These are phyloP conservation scores for Choristoneura rosaceana DNA, from an alignment of 2,888 invertebrate species.

Conservation along the genomic window DNA sequence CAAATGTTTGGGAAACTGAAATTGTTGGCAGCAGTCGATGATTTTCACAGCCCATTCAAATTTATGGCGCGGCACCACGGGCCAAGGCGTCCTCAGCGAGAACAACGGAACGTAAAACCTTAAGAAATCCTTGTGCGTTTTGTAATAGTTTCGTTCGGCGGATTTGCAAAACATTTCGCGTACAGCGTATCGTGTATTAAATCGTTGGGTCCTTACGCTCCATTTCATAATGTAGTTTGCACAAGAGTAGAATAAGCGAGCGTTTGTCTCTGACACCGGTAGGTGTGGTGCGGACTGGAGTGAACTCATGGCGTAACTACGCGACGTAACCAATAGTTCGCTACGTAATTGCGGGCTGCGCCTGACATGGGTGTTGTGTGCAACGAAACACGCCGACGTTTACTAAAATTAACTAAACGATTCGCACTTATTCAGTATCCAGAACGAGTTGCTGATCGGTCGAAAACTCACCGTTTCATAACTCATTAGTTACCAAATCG, in stretches of 20 bases:
- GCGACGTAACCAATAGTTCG: slow-evolving; percentile 41
- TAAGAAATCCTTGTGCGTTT: slow-evolving; percentile 68
- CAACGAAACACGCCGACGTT: slow-evolving; percentile 36
- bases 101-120: slow-evolving; percentile 52
- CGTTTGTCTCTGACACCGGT: slow-evolving; percentile 62
- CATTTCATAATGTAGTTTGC: slow-evolving; percentile 78
- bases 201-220: slow-evolving; percentile 69
- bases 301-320: slow-evolving; percentile 42
- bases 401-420: slow-evolving; percentile 34
- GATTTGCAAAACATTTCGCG: slow-evolving; percentile 69
- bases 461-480: slow-evolving; percentile 31
- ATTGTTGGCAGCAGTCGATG: slow-evolving; percentile 59
- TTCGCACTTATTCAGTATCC: slow-evolving; percentile 30
- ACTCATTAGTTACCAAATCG: slow-evolving; percentile 43
- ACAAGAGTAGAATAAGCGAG: slow-evolving; percentile 67
- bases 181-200: slow-evolving; percentile 63
- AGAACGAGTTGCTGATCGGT: slow-evolving; percentile 31
- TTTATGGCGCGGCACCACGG: slow-evolving; percentile 53
- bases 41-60: slow-evolving; percentile 63
- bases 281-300: slow-evolving; percentile 49
- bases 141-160: slow-evolving; percentile 63
- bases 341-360: slow-evolving; percentile 36
- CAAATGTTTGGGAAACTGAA: slow-evolving; percentile 71
- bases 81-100: slow-evolving; percentile 51
- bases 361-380: slow-evolving; percentile 40